phyloP scores from a whole-genome alignment of 1,140 invertebrate genomes.

The Hyles vespertilio region DNA sequence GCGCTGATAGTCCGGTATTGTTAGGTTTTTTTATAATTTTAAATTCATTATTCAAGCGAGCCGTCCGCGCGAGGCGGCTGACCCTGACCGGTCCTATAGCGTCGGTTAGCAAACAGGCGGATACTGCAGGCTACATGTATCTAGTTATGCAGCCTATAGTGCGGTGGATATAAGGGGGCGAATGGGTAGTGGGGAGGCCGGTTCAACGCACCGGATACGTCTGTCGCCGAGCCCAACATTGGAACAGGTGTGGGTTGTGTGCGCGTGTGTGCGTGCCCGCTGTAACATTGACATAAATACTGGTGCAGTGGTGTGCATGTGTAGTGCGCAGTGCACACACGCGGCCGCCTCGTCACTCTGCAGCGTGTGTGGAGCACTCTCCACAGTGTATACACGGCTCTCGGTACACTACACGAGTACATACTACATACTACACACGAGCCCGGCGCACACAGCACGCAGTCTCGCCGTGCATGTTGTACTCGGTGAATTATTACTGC shows the following conservation, averaged over 20 bases:
- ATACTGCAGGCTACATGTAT: conserved; percentile 20
- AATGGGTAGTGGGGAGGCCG: conserved; percentile 31
- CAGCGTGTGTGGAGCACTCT: no score
- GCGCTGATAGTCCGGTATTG: no score
- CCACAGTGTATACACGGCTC: neutral
- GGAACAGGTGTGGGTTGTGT: conserved; percentile 45
- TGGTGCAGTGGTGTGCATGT: conserved; percentile 28
- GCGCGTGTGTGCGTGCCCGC: conserved; percentile 30
- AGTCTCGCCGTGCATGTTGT: conserved; percentile 15
- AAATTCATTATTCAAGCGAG: conserved; percentile 14
- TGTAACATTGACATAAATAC: conserved; percentile 73
- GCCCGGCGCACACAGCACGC: no score
- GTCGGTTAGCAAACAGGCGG: conserved; percentile 29
- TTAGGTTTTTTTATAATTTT: no score
- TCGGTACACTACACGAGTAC: conserved; percentile 5
- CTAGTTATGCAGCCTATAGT: conserved; percentile 17
- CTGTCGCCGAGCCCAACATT: conserved; percentile 47
- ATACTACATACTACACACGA: no score
- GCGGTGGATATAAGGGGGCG: conserved; percentile 14
- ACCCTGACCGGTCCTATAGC: conserved; percentile 37
- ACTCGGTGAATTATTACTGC: conserved; percentile 39
- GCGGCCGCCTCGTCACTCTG: no score
- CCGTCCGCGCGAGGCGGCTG: conserved; percentile 29
- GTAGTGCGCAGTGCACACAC: conserved; percentile 9
- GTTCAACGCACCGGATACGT: conserved; percentile 70